phyloP scores from a whole-genome alignment of 1,140 invertebrate genomes.

The Chrysoperla carnea region DNA sequence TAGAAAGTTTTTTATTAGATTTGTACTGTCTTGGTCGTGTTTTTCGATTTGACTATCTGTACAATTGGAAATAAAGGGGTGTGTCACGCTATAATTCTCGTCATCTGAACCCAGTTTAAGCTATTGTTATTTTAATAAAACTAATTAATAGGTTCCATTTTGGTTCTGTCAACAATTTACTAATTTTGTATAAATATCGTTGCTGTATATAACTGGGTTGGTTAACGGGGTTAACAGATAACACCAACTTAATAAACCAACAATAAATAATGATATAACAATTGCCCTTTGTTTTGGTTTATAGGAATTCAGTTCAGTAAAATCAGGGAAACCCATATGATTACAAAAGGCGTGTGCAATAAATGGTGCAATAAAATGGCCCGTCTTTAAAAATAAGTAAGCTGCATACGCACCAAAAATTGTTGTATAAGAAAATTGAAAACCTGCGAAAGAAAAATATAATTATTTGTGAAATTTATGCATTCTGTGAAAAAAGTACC shows the following conservation, averaged over 20 bases:
- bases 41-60: too few species aligned
- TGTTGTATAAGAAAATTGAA: slow-evolving; percentile 82
- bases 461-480: slow-evolving; percentile 4
- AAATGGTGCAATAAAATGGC: slow-evolving; percentile 77
- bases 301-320: slow-evolving; percentile 55
- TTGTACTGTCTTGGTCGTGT: too few species aligned
- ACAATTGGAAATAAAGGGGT: too few species aligned
- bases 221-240: slow-evolving; percentile 61
- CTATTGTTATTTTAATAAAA: too few species aligned
- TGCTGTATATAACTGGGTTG: slow-evolving; percentile 55
- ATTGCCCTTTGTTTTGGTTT: slow-evolving; percentile 41
- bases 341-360: slow-evolving; percentile 88
- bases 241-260: slow-evolving; percentile 64
- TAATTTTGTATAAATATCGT: slow-evolving; percentile 27
- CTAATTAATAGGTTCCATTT: too few species aligned
- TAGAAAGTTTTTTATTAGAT: too few species aligned
- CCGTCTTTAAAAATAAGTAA: slow-evolving; percentile 67
- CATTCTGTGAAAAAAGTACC: neutral
- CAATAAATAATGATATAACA: slow-evolving; percentile 44
- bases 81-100: too few species aligned
- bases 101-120: too few species aligned
- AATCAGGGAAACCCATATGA: slow-evolving; percentile 88
- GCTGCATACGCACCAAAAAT: slow-evolving; percentile 88
- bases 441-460: slow-evolving; percentile 36
- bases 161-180: too few species aligned